phyloP scores from a whole-genome alignment of 23 tunicate genomes.

The Aplidium turbinatum region DNA sequence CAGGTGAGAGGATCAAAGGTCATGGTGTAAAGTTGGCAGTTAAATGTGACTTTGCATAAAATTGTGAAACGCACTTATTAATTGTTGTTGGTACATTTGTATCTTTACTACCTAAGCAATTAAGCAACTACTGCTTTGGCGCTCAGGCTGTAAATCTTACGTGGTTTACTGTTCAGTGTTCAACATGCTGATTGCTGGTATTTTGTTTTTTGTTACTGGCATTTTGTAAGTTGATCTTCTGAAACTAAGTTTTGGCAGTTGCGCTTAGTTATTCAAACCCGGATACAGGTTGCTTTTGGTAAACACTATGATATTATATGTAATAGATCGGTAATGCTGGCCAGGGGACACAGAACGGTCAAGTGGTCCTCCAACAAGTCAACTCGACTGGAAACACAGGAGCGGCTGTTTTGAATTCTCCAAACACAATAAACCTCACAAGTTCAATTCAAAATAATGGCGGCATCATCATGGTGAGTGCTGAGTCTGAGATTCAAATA shows the following conservation, averaged over 20 bases:
- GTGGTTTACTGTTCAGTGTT: background rate
- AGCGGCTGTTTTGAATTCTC: background rate
- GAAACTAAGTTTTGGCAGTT: background rate
- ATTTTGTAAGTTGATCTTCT: background rate
- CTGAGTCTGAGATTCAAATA: too few species aligned
- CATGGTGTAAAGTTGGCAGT: background rate
- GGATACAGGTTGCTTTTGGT: background rate
- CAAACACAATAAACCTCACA: background rate
- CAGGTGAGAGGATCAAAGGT: constrained; percentile 16
- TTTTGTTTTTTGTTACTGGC: background rate
- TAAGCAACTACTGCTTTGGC: background rate
- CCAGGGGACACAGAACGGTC: background rate
- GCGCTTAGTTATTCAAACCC: background rate
- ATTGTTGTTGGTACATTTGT: too few species aligned
- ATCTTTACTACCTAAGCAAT: background rate
- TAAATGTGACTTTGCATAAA: background rate
- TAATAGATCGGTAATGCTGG: background rate
- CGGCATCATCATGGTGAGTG: constrained; percentile 47
- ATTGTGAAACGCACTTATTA: too few species aligned
- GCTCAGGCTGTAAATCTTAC: too few species aligned
- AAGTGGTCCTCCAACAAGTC: constrained; percentile 38
- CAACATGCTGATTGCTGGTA: background rate
- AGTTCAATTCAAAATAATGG: constrained; percentile 45
- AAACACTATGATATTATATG: background rate
- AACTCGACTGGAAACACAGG: constrained; percentile 4